phyloP scores from a whole-genome alignment of 2,113 vertebrate species.

The Lota lota region DNA sequence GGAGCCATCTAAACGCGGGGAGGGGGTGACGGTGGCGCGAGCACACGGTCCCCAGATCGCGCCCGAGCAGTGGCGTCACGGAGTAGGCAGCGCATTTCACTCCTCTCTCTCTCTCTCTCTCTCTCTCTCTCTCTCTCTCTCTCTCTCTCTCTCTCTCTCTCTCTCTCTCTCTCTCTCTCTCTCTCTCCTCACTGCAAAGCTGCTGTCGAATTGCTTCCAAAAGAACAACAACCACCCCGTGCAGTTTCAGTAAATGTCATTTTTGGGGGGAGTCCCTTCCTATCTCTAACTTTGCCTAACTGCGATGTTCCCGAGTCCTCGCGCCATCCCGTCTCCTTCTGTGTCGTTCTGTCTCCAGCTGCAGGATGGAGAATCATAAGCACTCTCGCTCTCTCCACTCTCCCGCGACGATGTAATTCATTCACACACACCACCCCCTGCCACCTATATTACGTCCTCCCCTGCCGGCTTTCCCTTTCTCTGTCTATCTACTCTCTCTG shows the following conservation, averaged over 20 bases:
- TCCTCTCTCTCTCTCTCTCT: not conserved
- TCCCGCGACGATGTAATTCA: constrained; percentile 63
- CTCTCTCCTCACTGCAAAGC: constrained; percentile 28
- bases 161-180: not conserved
- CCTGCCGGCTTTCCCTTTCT: not conserved
- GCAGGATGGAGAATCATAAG: constrained; percentile 51
- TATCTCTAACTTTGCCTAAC: too few species aligned
- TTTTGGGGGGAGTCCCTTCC: not conserved
- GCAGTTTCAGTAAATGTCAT: constrained; percentile 19
- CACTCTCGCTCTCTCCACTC: constrained; percentile 51
- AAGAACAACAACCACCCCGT: not conserved
- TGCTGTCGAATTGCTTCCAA: constrained; percentile 10
- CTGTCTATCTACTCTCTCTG: not conserved
- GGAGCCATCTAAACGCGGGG: constrained; percentile 72
- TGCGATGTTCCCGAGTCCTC: constrained; percentile 11
- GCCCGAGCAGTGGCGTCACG: constrained; percentile 43
- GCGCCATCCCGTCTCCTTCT: constrained; percentile 18
- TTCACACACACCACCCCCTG: constrained; percentile 16
- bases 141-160: constrained; percentile 3
- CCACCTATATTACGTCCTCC: not conserved
- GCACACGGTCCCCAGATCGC: constrained; percentile 42
- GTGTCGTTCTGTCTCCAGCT: constrained; percentile 46
- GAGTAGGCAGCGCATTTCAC: constrained; percentile 50
- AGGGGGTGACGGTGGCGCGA: constrained; percentile 48
- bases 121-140: not conserved